phyloP scores from a whole-genome alignment of 2,113 vertebrate genomes.

The Conger conger region DNA sequence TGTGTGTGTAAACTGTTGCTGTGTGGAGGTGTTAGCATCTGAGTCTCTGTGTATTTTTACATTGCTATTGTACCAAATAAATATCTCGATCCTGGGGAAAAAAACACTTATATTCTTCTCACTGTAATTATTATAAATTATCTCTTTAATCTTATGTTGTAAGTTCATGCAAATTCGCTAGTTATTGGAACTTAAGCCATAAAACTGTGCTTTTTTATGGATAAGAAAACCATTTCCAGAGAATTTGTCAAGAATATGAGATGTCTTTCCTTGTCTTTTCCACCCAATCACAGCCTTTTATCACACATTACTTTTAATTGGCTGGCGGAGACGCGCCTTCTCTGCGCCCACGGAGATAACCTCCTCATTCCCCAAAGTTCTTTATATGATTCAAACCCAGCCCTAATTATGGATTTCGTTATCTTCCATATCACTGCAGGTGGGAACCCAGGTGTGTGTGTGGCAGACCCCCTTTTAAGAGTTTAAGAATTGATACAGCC shows the following conservation, averaged over 20 bases:
- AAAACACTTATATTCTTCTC: no score
- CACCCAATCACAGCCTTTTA: neutral
- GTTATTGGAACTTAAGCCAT: neutral
- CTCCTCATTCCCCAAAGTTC: neutral
- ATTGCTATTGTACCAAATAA: no score
- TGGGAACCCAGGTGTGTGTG: neutral
- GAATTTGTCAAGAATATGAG: neutral
- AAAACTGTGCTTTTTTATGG: neutral
- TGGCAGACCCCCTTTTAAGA: neutral
- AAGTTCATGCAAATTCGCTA: neutral
- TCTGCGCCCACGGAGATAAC: neutral
- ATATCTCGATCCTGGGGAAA: no score
- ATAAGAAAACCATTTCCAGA: neutral
- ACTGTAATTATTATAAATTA: no score
- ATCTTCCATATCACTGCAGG: neutral
- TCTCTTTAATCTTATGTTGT: no score
- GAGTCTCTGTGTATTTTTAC: no score
- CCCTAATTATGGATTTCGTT: slow-evolving; percentile 1
- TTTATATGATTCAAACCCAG: neutral
- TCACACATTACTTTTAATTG: slow-evolving; percentile 22
- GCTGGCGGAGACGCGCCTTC: slow-evolving; percentile 9
- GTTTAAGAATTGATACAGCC: neutral
- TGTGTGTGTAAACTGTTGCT: no score
- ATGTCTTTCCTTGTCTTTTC: neutral
- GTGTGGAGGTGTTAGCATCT: no score